Base-by-base conservation (phyloP, 1,140 invertebrate genomes). In the Anagrus nilaparvatae region DNA sequence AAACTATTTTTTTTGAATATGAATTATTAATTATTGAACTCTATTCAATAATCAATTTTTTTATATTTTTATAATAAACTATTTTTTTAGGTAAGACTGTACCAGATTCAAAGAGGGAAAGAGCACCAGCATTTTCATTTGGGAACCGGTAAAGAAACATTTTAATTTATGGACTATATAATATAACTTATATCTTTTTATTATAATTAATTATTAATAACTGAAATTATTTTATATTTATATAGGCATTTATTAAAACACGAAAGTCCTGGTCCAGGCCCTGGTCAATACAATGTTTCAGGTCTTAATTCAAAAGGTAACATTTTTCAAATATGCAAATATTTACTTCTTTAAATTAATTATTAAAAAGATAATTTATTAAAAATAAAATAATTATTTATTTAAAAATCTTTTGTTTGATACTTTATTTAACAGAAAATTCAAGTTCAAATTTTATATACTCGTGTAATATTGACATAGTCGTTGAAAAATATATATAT, bases 241-340 rank as follows among this genome's bases (percentile, higher is more conserved):
- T 36, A 19, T 21, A 8, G 24, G 24, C 68, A 73, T 40, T 56
- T 61, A 12, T 54, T 59, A 12, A 75, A 73, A 47, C 65, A 59
- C 20, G 69, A 72, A 24, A 73, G 68, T 31, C 73, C 58, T 14
- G 86, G 86, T n/a, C 87, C 87, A 2, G 87, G 87, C 16, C 87
- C 87, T 7, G 87, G 85, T 4, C 79, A 83, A 46, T 91, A 91
- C 60, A 88, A 89, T 61, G 79, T 90, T 12, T 81, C 83, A 36
- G 85, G 86, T 16, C 71, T 90, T 49, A 80, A 81, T 40, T 73
- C 81, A 30, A 88, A 86, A 79, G 86, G 86, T 74, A 72, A 69
- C 46, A 54, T 36, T 52, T 54, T 46, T 50, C 17, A 33, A 17
- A 9, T 19, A 7, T 14, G 16, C 19, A 20, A 20, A n/a, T n/a